Evolutionary conservation across 2,797 vertebrate species (phyloP).

Genomic region (Propithecus perrieri): DNA sequence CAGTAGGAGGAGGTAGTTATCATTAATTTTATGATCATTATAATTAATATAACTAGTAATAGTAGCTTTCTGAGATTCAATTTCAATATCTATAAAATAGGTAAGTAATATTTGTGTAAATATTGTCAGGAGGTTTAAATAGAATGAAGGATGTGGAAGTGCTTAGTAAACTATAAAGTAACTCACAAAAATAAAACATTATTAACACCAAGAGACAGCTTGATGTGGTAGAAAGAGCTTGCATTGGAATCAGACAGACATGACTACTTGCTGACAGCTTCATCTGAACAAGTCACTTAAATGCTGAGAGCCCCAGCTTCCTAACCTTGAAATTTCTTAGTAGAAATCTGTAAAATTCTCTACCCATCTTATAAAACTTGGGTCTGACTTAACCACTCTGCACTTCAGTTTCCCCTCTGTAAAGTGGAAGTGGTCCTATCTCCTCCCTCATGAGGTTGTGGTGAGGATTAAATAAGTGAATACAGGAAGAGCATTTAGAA

Average conservation of each 20-base stretch:
- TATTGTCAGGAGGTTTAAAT: not conserved
- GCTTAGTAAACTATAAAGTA: not conserved
- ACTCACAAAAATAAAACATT: not conserved
- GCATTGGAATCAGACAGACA: not conserved
- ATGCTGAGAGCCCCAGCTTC: not conserved
- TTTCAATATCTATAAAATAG: not conserved
- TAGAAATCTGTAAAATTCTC: not conserved
- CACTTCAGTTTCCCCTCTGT: not conserved
- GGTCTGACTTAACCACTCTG: not conserved
- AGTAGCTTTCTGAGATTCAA: not conserved
- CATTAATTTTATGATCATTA: not conserved
- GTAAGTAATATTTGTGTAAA: not conserved
- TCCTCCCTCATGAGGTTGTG: not conserved
- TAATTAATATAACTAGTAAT: not conserved
- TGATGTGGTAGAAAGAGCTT: not conserved
- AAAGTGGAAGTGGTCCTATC: not conserved
- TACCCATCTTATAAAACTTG: not conserved
- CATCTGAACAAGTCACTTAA: not conserved
- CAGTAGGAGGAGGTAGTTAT: not conserved
- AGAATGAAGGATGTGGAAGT: not conserved
- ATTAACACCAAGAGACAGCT: not conserved
- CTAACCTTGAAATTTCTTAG: not conserved
- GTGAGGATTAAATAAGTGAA: not conserved
- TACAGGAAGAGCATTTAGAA: not conserved
- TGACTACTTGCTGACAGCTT: not conserved